Evolutionary conservation across 2,888 invertebrate species (phyloP).

Genomic region (Epinotia nisella): DNA sequence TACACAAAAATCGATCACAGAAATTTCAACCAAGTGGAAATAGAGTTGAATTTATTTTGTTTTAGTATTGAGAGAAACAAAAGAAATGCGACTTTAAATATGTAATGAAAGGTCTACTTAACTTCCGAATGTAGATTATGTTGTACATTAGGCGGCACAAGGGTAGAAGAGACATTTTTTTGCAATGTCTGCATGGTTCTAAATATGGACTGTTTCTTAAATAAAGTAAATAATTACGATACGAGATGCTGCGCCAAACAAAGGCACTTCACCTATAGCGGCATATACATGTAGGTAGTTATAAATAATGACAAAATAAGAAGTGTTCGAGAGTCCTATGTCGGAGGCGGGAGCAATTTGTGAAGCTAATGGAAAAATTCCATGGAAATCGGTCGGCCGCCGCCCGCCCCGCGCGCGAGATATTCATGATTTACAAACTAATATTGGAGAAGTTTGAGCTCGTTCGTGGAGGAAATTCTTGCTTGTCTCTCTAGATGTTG

Average conservation of each 20-base stretch:
- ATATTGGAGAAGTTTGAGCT: slow-evolving; percentile 33
- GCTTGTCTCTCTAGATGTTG: background rate
- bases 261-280: background rate
- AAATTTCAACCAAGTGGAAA: no score
- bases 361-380: slow-evolving; percentile 81
- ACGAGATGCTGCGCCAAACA: background rate
- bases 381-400: slow-evolving; percentile 70
- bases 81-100: no score
- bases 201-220: background rate
- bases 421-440: slow-evolving; percentile 31
- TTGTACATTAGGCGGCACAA: no score
- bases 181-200: background rate
- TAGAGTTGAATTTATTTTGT: no score
- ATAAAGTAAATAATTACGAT: background rate
- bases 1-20: no score
- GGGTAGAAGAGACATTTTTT: background rate
- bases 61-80: no score
- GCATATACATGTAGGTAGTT: slow-evolving; percentile 1
- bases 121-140: no score
- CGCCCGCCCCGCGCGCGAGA: slow-evolving; percentile 43
- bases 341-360: slow-evolving; percentile 74
- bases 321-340: slow-evolving; percentile 55
- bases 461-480: background rate
- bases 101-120: no score
- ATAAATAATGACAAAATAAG: slow-evolving; percentile 66